Percentiles rank a stretch among this genome's conserved stretches.
These are phyloP conservation scores for Poeciliopsis gracilis DNA, from an alignment of 2,797 vertebrate species.

Conservation along the genomic window DNA sequence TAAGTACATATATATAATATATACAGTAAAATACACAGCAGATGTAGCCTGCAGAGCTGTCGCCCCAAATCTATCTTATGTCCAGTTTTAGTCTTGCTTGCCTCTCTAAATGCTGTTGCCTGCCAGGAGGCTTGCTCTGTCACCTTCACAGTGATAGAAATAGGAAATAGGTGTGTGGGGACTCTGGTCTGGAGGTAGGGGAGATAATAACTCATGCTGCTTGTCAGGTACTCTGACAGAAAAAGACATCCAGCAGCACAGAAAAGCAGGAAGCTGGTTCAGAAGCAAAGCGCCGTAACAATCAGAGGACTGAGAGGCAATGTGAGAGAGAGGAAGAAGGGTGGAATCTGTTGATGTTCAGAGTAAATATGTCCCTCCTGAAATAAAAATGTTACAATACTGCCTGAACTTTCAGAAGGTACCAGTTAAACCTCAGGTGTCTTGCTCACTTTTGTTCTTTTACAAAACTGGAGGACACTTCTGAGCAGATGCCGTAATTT, in stretches of 20 bases:
- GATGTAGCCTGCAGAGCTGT: constrained; percentile 28
- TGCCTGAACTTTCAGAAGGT: not conserved
- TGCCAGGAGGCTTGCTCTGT: constrained; percentile 61
- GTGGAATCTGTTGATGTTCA: not conserved
- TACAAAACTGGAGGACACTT: not conserved
- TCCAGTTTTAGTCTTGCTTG: constrained; percentile 48
- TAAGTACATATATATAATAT: not conserved
- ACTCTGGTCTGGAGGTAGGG: constrained; percentile 40
- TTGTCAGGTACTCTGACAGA: constrained; percentile 44
- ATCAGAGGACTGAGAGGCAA: constrained; percentile 1
- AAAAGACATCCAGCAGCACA: constrained; percentile 17
- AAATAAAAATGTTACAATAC: not conserved
- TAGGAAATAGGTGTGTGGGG: constrained; percentile 28
- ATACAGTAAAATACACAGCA: constrained; percentile 38
- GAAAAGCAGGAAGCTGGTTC: constrained; percentile 30
- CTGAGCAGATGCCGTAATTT: not conserved
- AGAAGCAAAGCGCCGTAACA: constrained; percentile 18
- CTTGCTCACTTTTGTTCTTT: not conserved
- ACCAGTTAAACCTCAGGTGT: not conserved
- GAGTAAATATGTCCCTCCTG: not conserved
- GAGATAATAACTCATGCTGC: constrained; percentile 66
- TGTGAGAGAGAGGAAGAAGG: not conserved
- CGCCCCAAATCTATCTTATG: constrained; percentile 53
- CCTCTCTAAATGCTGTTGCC: constrained; percentile 61
- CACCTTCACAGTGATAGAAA: constrained; percentile 65